phyloP scores from a whole-genome alignment of 2,113 vertebrate genomes.

The Penelope pileata region DNA sequence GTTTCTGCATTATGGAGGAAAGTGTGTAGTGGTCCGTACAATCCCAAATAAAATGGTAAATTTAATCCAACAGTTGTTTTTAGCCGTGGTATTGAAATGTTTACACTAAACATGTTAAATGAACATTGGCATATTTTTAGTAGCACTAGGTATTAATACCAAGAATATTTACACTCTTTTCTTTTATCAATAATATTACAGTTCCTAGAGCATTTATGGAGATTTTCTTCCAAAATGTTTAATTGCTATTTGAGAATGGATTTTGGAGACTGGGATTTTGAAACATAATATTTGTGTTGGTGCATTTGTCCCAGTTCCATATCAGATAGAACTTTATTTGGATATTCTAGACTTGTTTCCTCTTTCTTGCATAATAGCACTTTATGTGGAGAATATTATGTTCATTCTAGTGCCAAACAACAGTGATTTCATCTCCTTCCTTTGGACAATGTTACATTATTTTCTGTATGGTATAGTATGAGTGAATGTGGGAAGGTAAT shows the following conservation, averaged over 20 bases:
- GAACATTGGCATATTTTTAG: neutral
- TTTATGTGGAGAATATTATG: neutral
- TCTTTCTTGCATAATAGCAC: neutral
- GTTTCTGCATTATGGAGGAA: neutral
- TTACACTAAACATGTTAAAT: neutral
- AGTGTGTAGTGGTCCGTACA: neutral
- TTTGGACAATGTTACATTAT: neutral
- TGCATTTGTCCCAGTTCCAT: neutral
- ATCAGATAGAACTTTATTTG: slow-evolving; percentile 3
- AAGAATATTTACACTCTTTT: neutral
- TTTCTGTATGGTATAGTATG: neutral
- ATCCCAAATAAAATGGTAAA: neutral
- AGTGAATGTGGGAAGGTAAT: neutral
- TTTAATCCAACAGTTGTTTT: neutral
- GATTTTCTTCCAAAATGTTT: neutral
- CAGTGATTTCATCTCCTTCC: neutral
- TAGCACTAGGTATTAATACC: neutral
- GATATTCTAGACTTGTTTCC: neutral
- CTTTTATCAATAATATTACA: neutral
- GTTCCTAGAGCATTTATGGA: neutral
- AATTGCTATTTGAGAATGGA: neutral
- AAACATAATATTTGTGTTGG: neutral
- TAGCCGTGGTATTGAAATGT: neutral
- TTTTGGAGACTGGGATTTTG: neutral
- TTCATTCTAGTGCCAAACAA: neutral